Evolutionary conservation across 2,113 vertebrate genomes (phyloP), one percentile per base, ranked within the genome.

Genomic region (Clarias batrachus): DNA sequence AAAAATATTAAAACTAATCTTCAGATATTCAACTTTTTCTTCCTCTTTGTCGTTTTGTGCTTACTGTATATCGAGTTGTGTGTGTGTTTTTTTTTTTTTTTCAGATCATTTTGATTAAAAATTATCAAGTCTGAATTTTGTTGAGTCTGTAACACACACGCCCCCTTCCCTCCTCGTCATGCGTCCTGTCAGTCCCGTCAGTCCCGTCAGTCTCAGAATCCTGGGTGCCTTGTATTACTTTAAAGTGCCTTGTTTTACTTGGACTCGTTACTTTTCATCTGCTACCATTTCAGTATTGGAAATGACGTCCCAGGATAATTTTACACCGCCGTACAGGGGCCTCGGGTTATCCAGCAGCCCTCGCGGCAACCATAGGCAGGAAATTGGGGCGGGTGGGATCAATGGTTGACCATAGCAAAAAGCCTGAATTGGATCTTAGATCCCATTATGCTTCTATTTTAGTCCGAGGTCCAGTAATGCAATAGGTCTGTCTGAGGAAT

Each of bases 61-160:
- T 91, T 91, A 90, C 92, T 90, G 92, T 94, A 92, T 94, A 41
- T 60, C 83, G 93, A 11, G 86, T 73, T 80, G 56, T 90, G 62
- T 85, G 48, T 62, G 41, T 52, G n/a, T 54, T 16, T 60, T 9
- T 13, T 68, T 16, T 14, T 8, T 74, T 52, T n/a, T 57, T 48
- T 81, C 14, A 60, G 2, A 63, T 86, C 37, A 33, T 82, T 77
- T 23, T 19, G 83, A 83, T 41, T n/a, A 59, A 71, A 59, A 71
- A 52, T 63, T 56, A 13, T 71, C 48, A 21, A 59, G 81, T 91
- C 81, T 77, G 87, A 89, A 89, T 92, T 88, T 90, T 81, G 77
- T 81, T 17, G 17, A 82, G 79, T 90, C 90, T 94, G 91, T 93
- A 89, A 93, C 93, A 91, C 92, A 87, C 89, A 82, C 77, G 27